phyloP scores from a whole-genome alignment of 2,797 vertebrate species.

The Discoglossus pictus region DNA sequence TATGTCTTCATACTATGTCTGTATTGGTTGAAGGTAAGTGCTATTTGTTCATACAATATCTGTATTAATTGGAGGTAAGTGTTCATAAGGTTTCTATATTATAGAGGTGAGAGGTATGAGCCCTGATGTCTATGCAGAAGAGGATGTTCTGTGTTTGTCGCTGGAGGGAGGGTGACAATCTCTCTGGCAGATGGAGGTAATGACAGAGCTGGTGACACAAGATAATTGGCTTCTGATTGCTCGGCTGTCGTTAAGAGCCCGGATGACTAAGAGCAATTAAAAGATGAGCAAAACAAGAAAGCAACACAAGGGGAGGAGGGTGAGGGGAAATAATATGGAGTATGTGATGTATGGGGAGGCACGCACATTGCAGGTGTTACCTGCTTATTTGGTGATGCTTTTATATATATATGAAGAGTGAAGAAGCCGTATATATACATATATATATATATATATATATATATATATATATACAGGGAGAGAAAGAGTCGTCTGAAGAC shows the following conservation, averaged over 20 bases:
- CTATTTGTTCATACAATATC: no score
- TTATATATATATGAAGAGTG: no score
- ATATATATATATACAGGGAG: no score
- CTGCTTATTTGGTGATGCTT: slow-evolving; percentile 1
- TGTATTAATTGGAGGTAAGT: no score
- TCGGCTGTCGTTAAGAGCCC: slow-evolving; percentile 40
- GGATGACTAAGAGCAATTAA: slow-evolving; percentile 53
- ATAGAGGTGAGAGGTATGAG: no score
- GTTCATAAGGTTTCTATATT: no score
- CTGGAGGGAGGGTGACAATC: slow-evolving; percentile 12
- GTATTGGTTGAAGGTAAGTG: no score
- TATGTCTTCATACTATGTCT: no score
- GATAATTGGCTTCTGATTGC: slow-evolving; percentile 51
- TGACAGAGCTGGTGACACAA: slow-evolving; percentile 51
- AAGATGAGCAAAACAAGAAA: slow-evolving; percentile 70
- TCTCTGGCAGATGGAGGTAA: slow-evolving; percentile 49
- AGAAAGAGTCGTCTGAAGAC: no score
- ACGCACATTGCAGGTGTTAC: slow-evolving; percentile 18
- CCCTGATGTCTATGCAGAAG: slow-evolving; percentile 7
- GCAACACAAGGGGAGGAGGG: slow-evolving; percentile 62
- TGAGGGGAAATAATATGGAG: slow-evolving; percentile 39
- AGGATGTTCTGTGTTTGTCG: slow-evolving; percentile 17
- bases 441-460: no score
- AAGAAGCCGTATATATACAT: no score
- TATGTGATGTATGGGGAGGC: slow-evolving; percentile 18